Evolutionary conservation across 2,888 invertebrate species (phyloP), one percentile per base, ranked within the genome.

Genomic region (Gibbula magus): DNA sequence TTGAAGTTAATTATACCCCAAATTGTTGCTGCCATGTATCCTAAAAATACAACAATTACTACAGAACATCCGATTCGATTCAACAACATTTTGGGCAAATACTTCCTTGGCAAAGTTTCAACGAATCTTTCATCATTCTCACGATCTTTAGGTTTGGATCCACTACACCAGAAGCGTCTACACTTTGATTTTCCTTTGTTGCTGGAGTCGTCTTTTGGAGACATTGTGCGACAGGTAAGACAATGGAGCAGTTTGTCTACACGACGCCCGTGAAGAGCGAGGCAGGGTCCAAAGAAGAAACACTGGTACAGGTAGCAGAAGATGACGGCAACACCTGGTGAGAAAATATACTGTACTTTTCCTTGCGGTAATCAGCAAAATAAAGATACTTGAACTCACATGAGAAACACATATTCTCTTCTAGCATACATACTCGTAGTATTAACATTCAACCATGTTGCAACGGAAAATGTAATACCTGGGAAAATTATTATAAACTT

Each of bases 231-330:
- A 56, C 86, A 86, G 35, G 87, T 82, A 29, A 82, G 70, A 25
- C 82, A 86, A 56, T 89, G 89, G 1, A 85, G 83, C 3, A 82
- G 81, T 0, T 75, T 77, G 2, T 80, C 77, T 0, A 86, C 82
- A 25, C 88, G 83, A 0, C 81, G 81, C 25, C 88, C 89, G 79
- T 89, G 86, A 22, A 89, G 81, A 0, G 87, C 87, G 20, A 89
- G 79, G 75, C 89, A 89, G 7, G 88, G 86, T 7, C 86, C 79
- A 76, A 89, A 89, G 77, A 90, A 84, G 4, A 88, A 87, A 52
- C 88, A 80, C 75, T 89, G 88, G 75, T 88, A 89, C 22, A 90
- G 35, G 82, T 89, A 90, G 77, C 88, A 88, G 70, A 89, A 84
- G 2, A 88, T 66, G 13, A 89, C 86, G 5, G 89, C 89, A 10